Evolutionary conservation across 2,888 invertebrate species (phyloP).

Genomic region (Apeira syringaria): DNA sequence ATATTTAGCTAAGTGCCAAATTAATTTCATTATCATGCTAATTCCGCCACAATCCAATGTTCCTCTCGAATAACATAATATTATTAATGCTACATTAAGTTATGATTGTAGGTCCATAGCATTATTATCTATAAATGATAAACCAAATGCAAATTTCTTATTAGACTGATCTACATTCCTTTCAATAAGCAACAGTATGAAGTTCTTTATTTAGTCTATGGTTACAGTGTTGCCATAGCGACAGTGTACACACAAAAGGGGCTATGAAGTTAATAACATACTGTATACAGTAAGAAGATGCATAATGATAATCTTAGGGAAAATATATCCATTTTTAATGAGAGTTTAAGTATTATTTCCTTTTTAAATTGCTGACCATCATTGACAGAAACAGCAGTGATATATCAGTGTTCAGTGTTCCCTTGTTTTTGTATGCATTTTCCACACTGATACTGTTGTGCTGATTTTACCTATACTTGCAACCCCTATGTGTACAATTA

Average conservation of each 20-base stretch:
- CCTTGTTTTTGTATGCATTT: too few species aligned
- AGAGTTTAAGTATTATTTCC: too few species aligned
- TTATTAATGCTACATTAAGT: slow-evolving; percentile 37
- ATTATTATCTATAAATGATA: slow-evolving; percentile 32
- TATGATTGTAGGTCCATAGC: slow-evolving; percentile 30
- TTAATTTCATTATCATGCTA: slow-evolving; percentile 46
- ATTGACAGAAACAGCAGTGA: too few species aligned
- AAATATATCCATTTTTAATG: too few species aligned
- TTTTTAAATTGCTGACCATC: too few species aligned
- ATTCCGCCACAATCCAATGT: slow-evolving; percentile 42
- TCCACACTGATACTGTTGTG: too few species aligned
- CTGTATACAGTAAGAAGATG: neutral
- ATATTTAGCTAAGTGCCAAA: slow-evolving; percentile 57
- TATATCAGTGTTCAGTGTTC: too few species aligned
- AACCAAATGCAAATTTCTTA: slow-evolving; percentile 45
- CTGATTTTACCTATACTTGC: too few species aligned
- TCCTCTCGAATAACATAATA: slow-evolving; percentile 53
- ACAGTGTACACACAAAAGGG: slow-evolving; percentile 13
- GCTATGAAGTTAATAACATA: neutral
- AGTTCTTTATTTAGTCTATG: too few species aligned
- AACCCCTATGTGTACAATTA: too few species aligned
- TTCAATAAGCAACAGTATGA: slow-evolving; percentile 21
- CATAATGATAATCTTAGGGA: too few species aligned
- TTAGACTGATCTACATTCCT: slow-evolving; percentile 65
- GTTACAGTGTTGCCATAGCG: slow-evolving; percentile 18